phyloP scores from a whole-genome alignment of 1,140 invertebrate genomes.

The Rhyzopertha dominica region DNA sequence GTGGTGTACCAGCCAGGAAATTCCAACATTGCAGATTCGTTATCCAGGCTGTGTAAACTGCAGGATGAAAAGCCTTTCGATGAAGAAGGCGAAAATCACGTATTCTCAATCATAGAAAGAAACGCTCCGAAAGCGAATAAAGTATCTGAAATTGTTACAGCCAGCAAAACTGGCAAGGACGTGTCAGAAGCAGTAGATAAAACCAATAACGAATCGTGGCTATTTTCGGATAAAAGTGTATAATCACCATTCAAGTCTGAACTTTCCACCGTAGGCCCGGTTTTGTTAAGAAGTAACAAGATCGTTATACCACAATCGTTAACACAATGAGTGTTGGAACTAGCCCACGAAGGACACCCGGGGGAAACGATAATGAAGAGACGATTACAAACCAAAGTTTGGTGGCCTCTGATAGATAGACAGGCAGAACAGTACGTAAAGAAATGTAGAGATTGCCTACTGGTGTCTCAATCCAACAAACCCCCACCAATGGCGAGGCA shows the following conservation, averaged over 20 bases:
- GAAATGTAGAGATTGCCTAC: slow-evolving; percentile 15
- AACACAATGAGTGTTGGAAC: slow-evolving; percentile 20
- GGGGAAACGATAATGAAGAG: slow-evolving; percentile 37
- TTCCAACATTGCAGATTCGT: slow-evolving; percentile 42
- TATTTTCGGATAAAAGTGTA: slow-evolving; percentile 13
- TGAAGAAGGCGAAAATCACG: slow-evolving; percentile 12
- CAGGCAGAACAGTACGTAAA: slow-evolving; percentile 33
- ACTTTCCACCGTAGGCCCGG: slow-evolving; percentile 16
- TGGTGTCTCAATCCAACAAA: slow-evolving; percentile 14
- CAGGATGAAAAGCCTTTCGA: slow-evolving; percentile 14
- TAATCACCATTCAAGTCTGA: slow-evolving; percentile 24
- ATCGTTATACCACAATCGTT: slow-evolving; percentile 35
- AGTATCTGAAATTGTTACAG: slow-evolving; percentile 11
- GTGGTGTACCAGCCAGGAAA: slow-evolving; percentile 37
- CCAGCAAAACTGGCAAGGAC: slow-evolving; percentile 3
- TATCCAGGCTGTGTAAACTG: slow-evolving; percentile 34
- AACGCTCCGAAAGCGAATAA: slow-evolving; percentile 13
- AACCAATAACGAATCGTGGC: slow-evolving; percentile 11
- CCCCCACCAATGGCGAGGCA: slow-evolving; percentile 24
- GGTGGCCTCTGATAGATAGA: slow-evolving; percentile 41
- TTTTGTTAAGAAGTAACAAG: slow-evolving; percentile 16
- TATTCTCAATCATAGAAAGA: slow-evolving; percentile 13
- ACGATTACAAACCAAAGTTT: slow-evolving; percentile 39
- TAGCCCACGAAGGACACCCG: slow-evolving; percentile 38
- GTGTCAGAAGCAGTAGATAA: slow-evolving; percentile 9